Evolutionary conservation across 2,113 vertebrate genomes (phyloP), one percentile per base, ranked within the genome.

Genomic region (Nematolebias whitei): DNA sequence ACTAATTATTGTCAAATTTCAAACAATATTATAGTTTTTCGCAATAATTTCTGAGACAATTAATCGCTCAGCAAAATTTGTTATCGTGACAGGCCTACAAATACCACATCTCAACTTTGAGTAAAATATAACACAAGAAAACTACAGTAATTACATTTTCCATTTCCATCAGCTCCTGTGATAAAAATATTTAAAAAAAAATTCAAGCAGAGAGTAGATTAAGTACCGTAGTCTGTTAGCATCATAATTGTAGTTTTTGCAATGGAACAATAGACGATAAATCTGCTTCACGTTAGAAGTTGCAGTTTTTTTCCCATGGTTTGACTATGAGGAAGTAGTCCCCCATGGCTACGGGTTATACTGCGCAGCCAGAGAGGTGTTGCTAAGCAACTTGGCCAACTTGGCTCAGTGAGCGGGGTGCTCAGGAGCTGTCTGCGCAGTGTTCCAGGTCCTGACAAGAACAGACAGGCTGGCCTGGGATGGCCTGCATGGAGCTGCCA

Each of bases 371-470:
- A 7, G 86, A 79, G 85, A 62, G 66, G n/a, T 55, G 90, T 92
- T 87, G 85, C 91, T 87, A 76, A 52, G 91, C 79, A 69, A 92
- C 89, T 1, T 38, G 76, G 83, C 84, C 87, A 89, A 85, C 81
- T 91, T 87, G 85, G 88, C 87, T 86, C 92, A 91, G 90, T 90
- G 87, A 90, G 82, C 49, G 55, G 55, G 76, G 71, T 85, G 90
- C 91, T 91, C 79, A 72, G 80, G 85, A 90, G 92, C 91, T 87
- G 90, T 91, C 90, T 92, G 94, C 87, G 93, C 93, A 93, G 84
- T 91, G 77, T 91, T 90, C 92, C 91, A 85, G 90, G 89, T 78
- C 77, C 89, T 95, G 93, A 95, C 87, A 58, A 86, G 92, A 91
- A 85, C 64, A 59, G 93, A 94, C 94, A 94, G 85, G 89, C 90